Conservation (phyloP, 2,113 vertebrate species). For the Silurus glanis region DNA sequence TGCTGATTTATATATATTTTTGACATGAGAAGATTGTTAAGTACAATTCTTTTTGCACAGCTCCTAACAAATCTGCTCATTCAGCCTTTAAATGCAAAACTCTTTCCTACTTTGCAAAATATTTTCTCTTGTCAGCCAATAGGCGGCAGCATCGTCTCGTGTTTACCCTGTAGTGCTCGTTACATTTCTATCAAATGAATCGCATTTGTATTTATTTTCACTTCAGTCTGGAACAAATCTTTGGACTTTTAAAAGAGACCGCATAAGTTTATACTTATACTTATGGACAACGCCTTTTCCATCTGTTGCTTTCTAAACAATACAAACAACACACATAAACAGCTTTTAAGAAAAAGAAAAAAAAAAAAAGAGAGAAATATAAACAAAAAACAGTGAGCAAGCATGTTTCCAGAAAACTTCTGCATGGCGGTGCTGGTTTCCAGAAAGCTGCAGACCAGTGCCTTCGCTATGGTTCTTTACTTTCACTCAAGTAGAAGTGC, state of each 20-base stretch:
- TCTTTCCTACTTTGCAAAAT: background rate
- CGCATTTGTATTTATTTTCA: background rate
- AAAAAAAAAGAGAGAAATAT: no score
- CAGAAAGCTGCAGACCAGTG: background rate
- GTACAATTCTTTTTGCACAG: background rate
- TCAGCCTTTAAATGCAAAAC: background rate
- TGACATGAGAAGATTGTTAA: background rate
- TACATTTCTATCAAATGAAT: background rate
- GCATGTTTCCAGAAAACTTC: background rate
- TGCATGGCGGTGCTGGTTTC: background rate
- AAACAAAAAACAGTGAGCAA: background rate
- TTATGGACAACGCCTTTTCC: background rate
- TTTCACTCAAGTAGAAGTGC: conserved; percentile 20
- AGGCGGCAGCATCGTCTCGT: conserved; percentile 25
- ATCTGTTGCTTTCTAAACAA: conserved; percentile 2
- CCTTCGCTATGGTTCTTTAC: conserved; percentile 5
- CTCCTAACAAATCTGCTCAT: background rate
- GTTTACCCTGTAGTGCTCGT: background rate
- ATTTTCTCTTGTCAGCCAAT: background rate
- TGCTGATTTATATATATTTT: background rate
- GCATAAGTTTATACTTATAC: background rate
- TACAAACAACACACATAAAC: background rate
- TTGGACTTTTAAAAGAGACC: background rate
- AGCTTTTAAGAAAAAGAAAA: background rate
- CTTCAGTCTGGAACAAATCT: background rate